Evolutionary conservation across 2,888 invertebrate genomes (phyloP), one percentile per base, ranked within the genome.

Genomic region (Lasioglossum leucozonium): DNA sequence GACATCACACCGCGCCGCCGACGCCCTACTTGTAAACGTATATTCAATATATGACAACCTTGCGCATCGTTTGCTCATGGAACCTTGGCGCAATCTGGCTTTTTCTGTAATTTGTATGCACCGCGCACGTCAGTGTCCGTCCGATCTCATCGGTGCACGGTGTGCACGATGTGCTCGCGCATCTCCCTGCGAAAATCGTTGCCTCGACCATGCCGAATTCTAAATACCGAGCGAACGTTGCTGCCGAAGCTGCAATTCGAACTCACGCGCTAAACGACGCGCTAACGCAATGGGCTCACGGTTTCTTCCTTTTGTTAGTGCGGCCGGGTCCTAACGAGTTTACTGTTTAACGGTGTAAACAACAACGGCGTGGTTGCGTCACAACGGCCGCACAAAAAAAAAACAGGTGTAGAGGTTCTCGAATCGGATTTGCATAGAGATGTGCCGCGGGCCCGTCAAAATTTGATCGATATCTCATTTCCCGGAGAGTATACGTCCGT

Each of bases 11-110:
- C n/a, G n/a, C 18, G 13, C 11, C 44, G 40, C 18, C 71, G 69
- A 73, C 72, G 79, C 34, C 79, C 83, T 76, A 79, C 79, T 76
- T 76, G 75, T 75, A 13, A 26, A n/a, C 42, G 11, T 37, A 16
- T 67, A 18, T 58, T 76, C 73, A 34, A 73, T 22, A 73, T 6
- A 55, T 69, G 69, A 3, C 51, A 71, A 71, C 73, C 42, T 84
- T 72, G 40, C 22, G 58, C 62, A 16, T n/a, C 55, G 55, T 18
- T n/a, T 16, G 44, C 78, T 16, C 30, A 13, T 62, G 8, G 71
- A 72, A 47, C 55, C 51, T 65, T 22, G 65, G 16, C 16, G 2
- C n/a, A 13, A 47, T 58, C 30, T 55, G 37, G 22, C n/a, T 71
- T 71, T n/a, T 47, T 69, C 47, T 30, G 26, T n/a, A 0, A 42